These are phyloP conservation scores for Sternotherus odoratus DNA, from an alignment of 2,797 vertebrate genomes.

Conservation along the genomic window DNA sequence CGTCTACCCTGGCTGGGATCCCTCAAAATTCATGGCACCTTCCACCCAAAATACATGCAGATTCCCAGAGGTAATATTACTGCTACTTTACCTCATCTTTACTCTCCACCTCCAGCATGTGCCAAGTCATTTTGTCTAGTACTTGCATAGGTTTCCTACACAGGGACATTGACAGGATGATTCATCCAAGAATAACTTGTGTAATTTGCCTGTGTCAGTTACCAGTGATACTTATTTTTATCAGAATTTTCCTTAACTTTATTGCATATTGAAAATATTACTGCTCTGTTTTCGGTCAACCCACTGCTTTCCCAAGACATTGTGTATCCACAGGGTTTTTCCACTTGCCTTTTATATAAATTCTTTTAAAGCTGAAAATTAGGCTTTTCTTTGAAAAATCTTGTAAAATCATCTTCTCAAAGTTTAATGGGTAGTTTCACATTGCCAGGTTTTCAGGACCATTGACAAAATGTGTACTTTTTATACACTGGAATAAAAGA, in stretches of 20 bases:
- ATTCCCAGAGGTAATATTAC: neutral
- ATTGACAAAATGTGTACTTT: neutral
- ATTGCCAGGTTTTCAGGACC: constrained; percentile 3
- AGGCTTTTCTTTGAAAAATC: neutral
- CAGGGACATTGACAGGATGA: neutral
- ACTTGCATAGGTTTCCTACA: neutral
- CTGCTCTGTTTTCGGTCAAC: neutral
- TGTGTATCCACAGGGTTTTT: constrained; percentile 16
- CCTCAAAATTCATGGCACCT: neutral
- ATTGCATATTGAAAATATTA: constrained; percentile 1
- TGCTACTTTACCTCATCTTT: neutral
- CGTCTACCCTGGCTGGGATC: neutral
- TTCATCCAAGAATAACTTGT: neutral
- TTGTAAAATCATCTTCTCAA: constrained; percentile 28
- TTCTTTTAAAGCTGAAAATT: neutral
- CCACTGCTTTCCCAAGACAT: neutral
- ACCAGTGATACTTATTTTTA: neutral
- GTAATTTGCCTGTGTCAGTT: neutral
- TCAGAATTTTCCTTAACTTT: neutral
- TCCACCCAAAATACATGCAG: neutral
- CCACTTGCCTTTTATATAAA: neutral
- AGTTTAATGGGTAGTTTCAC: neutral
- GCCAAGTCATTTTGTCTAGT: neutral
- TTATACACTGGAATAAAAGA: neutral
- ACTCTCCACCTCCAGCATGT: neutral